These are phyloP conservation scores for Chiloscyllium plagiosum DNA, from an alignment of 2,113 vertebrate genomes.

Conservation along the genomic window DNA sequence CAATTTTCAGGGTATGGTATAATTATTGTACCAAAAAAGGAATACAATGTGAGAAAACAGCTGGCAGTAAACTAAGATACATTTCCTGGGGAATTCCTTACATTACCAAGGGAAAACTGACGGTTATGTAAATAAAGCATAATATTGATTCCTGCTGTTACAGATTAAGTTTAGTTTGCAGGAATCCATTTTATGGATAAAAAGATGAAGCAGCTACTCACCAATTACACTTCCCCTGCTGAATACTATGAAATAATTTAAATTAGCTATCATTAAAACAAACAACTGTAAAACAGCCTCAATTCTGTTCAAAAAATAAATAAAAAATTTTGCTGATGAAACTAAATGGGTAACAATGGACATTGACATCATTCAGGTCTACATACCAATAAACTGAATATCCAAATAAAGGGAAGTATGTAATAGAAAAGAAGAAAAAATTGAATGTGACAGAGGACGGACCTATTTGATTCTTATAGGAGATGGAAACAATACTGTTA, in stretches of 20 bases:
- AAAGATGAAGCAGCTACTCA: slow-evolving; percentile 12
- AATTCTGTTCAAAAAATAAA: not conserved
- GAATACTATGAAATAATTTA: not conserved
- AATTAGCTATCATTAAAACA: not conserved
- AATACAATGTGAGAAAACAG: not conserved
- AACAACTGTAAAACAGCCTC: not conserved
- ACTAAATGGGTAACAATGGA: no score
- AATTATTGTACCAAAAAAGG: not conserved
- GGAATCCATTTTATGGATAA: slow-evolving; percentile 8
- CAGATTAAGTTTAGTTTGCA: slow-evolving; percentile 3
- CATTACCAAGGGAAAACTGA: not conserved
- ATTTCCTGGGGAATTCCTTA: not conserved
- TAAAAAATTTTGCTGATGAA: not conserved
- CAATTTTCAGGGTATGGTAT: not conserved
- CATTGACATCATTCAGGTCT: no score
- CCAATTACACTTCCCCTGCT: not conserved
- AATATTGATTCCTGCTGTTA: slow-evolving; percentile 13
- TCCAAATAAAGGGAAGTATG: no score
- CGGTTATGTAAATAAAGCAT: slow-evolving; percentile 24
- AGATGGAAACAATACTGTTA: no score
- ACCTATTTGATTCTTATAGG: no score
- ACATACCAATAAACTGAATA: no score
- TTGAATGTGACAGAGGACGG: no score
- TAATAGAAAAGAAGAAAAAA: no score
- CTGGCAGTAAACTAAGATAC: not conserved